A percentile compares a stretch with the other conserved stretches of the same genome.
Conservation (phyloP, 2,888 invertebrate genomes). For the Meteorus colon region DNA sequence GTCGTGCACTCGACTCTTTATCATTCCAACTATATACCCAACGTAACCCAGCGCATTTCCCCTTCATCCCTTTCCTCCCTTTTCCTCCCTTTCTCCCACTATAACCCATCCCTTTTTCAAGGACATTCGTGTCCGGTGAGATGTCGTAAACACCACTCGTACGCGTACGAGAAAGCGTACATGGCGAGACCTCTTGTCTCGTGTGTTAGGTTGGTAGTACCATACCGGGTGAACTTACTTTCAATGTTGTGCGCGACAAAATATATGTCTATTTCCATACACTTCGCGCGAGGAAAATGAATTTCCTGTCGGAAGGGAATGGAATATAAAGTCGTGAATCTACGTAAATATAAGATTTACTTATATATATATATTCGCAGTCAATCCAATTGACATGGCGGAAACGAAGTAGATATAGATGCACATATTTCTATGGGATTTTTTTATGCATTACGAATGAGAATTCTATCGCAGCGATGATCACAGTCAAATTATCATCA, state of each 20-base stretch:
- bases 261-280: slow-evolving; percentile 9
- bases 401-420: neutral
- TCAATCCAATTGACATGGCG: neutral
- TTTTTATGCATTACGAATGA: neutral
- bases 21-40: slow-evolving; percentile 40
- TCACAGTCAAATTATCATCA: too few species aligned
- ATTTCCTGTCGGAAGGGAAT: slow-evolving; percentile 3
- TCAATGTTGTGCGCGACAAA: slow-evolving; percentile 14
- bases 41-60: slow-evolving; percentile 14
- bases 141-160: slow-evolving; percentile 61
- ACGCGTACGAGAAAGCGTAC: neutral
- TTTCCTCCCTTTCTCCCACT: neutral
- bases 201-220: neutral
- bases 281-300: slow-evolving; percentile 5
- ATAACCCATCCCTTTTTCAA: slow-evolving; percentile 19
- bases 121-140: slow-evolving; percentile 59
- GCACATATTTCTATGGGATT: neutral
- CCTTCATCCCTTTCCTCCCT: neutral
- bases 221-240: neutral
- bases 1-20: slow-evolving; percentile 56
- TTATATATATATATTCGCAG: neutral
- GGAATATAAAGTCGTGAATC: neutral
- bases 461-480: neutral
- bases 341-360: neutral
- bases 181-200: neutral